These are phyloP conservation scores for Nicator chloris DNA, from an alignment of 2,113 vertebrate species.

Conservation along the genomic window DNA sequence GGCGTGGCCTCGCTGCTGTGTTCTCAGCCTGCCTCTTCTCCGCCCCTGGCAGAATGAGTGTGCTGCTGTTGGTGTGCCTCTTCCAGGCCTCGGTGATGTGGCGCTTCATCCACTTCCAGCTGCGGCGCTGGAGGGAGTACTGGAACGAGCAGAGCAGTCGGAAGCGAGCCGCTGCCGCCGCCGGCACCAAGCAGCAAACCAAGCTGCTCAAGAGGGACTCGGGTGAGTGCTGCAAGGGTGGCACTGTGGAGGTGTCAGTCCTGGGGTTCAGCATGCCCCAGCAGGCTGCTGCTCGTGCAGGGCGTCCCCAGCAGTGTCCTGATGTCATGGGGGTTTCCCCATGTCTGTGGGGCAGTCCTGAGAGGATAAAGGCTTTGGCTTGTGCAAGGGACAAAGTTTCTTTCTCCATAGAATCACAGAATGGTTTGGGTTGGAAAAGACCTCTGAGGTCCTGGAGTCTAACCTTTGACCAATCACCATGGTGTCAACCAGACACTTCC, in stretches of 20 bases:
- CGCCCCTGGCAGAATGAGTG: constrained; percentile 77
- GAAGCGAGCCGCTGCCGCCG: constrained; percentile 49
- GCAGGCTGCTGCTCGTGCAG: background rate
- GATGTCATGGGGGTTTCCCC: background rate
- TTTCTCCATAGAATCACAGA: background rate
- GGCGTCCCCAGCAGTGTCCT: background rate
- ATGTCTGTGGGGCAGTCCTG: accelerated
- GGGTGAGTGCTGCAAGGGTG: constrained; percentile 65
- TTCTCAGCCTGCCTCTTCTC: constrained; percentile 57
- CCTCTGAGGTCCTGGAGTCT: background rate
- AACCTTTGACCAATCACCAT: background rate
- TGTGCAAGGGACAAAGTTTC: background rate
- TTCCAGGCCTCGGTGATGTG: constrained; percentile 96
- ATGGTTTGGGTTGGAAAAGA: background rate
- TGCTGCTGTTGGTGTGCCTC: constrained; percentile 88
- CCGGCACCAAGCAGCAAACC: constrained; percentile 71
- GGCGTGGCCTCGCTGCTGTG: background rate
- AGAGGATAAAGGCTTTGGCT: background rate
- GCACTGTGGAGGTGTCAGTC: background rate
- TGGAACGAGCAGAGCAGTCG: constrained; percentile 86
- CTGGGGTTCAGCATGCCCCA: background rate
- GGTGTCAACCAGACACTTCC: accelerated
- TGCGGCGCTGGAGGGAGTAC: constrained; percentile 92
- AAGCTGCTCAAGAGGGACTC: constrained; percentile 86
- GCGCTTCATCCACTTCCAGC: constrained; percentile 96